Evolutionary conservation across 2,113 vertebrate species (phyloP).

Genomic region (Xiphophorus couchianus): DNA sequence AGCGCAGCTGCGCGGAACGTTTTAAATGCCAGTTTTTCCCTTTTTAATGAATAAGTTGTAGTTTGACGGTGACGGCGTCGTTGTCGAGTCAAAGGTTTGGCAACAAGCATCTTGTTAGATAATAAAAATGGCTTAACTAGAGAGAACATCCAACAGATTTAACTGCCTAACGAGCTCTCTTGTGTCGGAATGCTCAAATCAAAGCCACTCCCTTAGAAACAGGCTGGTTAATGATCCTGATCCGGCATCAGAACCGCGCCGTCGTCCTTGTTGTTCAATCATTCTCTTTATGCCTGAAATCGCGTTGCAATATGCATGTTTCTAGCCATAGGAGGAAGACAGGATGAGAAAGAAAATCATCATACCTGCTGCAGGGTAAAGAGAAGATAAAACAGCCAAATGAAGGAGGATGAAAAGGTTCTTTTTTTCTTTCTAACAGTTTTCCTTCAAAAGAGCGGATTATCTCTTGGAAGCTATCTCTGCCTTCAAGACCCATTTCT

Average conservation of each 20-base stretch:
- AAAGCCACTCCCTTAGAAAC: background rate
- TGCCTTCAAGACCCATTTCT: constrained; percentile 43
- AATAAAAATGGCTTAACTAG: no score
- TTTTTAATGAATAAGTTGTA: constrained; percentile 42
- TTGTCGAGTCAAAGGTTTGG: constrained; percentile 41
- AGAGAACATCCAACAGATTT: no score
- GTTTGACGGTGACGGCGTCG: constrained; percentile 33
- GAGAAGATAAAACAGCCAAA: constrained; percentile 37
- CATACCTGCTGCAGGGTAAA: constrained; percentile 25
- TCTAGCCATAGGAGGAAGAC: constrained; percentile 20
- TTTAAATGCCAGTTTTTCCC: constrained; percentile 41
- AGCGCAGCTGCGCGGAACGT: constrained; percentile 30
- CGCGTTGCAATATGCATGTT: constrained; percentile 8
- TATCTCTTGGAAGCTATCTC: constrained; percentile 54
- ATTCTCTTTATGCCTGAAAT: constrained; percentile 6
- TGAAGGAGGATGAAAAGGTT: constrained; percentile 54
- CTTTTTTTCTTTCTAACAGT: constrained; percentile 21
- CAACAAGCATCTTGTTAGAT: constrained; percentile 30
- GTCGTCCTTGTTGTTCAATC: background rate
- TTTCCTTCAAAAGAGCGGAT: constrained; percentile 40
- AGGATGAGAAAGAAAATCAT: constrained; percentile 19
- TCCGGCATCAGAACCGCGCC: background rate
- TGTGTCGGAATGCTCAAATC: background rate
- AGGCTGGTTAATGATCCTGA: constrained; percentile 9
- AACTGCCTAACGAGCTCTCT: background rate